Evolutionary conservation across 2,888 invertebrate genomes (phyloP).

Genomic region (Pachydiplax longipennis): DNA sequence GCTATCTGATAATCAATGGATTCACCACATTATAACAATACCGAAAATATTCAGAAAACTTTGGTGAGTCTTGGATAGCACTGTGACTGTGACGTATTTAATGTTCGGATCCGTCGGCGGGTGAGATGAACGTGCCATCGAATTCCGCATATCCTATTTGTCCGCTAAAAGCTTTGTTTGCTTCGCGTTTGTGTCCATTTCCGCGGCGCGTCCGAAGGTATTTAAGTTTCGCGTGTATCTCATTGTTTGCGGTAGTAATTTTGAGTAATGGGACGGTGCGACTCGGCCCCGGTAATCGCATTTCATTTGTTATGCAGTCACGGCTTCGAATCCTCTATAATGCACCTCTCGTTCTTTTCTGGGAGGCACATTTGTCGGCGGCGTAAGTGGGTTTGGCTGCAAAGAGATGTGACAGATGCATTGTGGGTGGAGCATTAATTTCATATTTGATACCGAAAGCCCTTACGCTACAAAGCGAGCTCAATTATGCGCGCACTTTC

Average conservation of each 20-base stretch:
- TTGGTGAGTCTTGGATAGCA: too few species aligned
- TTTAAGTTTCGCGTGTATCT: not conserved
- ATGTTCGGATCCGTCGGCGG: too few species aligned
- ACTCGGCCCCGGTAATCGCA: slow-evolving; percentile 20
- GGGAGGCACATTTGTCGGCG: not conserved
- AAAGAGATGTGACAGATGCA: slow-evolving; percentile 32
- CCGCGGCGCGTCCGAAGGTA: not conserved
- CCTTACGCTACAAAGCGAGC: not conserved
- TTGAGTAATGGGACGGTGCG: slow-evolving; percentile 20
- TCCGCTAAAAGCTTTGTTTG: not conserved
- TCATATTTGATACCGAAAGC: not conserved
- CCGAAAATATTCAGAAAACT: too few species aligned
- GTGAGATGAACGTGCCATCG: too few species aligned
- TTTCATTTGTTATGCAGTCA: slow-evolving; percentile 32
- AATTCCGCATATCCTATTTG: too few species aligned
- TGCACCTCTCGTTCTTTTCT: not conserved
- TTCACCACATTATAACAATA: too few species aligned
- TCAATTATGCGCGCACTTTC: slow-evolving; percentile 23
- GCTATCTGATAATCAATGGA: too few species aligned
- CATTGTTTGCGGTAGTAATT: not conserved
- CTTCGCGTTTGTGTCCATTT: not conserved
- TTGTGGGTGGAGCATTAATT: not conserved
- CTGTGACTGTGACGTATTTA: too few species aligned
- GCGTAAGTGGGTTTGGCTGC: slow-evolving; percentile 32
- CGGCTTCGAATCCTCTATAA: slow-evolving; percentile 7